Base-by-base conservation (phyloP, 2,888 invertebrate species). In the Stenodera caucasica region DNA sequence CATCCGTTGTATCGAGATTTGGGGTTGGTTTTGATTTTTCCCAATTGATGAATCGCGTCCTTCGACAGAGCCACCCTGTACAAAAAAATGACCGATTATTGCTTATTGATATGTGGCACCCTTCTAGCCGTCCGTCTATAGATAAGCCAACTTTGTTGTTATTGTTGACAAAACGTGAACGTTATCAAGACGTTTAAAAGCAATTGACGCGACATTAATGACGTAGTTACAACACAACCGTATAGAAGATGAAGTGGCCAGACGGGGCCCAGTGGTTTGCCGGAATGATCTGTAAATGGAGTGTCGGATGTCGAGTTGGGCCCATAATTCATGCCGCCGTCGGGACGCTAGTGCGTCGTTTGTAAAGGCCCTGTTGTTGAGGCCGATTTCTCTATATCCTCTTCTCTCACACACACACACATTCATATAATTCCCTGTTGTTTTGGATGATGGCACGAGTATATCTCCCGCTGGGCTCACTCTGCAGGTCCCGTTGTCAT, bases 251-350 rank as follows among this genome's bases (percentile, higher is more conserved):
- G 80, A 80, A 82, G 81, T 80, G 81, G 81, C 80, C 81, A 76
- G 78, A 74, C 78, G 78, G 80, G 80, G 80, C 9, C 18, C 81
- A 80, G 78, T 80, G 75, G 76, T 71, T 82, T 81, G 82, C 81
- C 82, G 81, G 82, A 83, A 84, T 83, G 82, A 82, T 83, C 83
- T 83, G 82, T 83, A 83, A 84, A 84, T 83, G 82, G 83, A 83
- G 83, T 83, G 81, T 80, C 81, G 80, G 80, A 77, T 77, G 78
- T 78, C 80, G 76, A 77, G 80, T 74, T 75, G 15, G 75, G 78
- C 77, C 81, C 80, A 83, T 84, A 84, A 84, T 78, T 84, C 83
- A 84, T 78, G 68, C 66, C 61, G 76, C 72, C 77, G 73, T 73
- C 75, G 76, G 75, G 76, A 76, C 75, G 76, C 58, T 57, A n/a